Conservation (phyloP, 2,888 invertebrate genomes). For the Papilio gigon region DNA sequence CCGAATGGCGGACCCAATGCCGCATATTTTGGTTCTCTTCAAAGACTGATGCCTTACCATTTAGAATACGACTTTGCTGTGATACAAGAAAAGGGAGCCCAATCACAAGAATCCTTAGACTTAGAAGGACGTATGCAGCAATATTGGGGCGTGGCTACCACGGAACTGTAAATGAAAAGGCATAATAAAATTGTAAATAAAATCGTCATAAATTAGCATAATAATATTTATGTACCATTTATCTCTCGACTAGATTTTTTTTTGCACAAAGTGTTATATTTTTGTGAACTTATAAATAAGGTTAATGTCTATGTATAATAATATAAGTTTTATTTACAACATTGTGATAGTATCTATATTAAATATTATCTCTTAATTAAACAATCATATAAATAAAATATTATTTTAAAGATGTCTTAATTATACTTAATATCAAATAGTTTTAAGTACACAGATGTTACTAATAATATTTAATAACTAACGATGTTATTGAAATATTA, state of each 20-base stretch:
- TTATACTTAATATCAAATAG: conserved; percentile 40
- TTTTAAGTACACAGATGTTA: conserved; percentile 36
- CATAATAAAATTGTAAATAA: conserved; percentile 71
- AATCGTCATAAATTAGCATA: conserved; percentile 69
- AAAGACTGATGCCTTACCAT: conserved; percentile 90
- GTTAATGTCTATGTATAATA: conserved; percentile 44
- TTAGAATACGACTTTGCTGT: conserved; percentile 92
- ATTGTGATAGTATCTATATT: conserved; percentile 64
- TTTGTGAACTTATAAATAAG: conserved; percentile 71
- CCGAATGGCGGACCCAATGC: conserved; percentile 91
- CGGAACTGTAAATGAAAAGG: conserved; percentile 85
- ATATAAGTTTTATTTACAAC: conserved; percentile 63
- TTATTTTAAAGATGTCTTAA: conserved; percentile 48
- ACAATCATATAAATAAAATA: conserved; percentile 48
- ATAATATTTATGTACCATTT: conserved; percentile 72
- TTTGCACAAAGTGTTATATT: conserved; percentile 78
- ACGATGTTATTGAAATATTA: conserved; percentile 17
- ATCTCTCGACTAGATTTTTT: conserved; percentile 80
- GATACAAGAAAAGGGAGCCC: conserved; percentile 88
- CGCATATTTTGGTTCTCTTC: conserved; percentile 93
- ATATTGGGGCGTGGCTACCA: conserved; percentile 95
- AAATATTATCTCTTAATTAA: conserved; percentile 47
- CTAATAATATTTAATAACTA: conserved; percentile 16
- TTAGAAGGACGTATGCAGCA: conserved; percentile 93
- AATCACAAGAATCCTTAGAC: conserved; percentile 87